Conservation (phyloP, 2,797 vertebrate species). For the Gila robusta region DNA sequence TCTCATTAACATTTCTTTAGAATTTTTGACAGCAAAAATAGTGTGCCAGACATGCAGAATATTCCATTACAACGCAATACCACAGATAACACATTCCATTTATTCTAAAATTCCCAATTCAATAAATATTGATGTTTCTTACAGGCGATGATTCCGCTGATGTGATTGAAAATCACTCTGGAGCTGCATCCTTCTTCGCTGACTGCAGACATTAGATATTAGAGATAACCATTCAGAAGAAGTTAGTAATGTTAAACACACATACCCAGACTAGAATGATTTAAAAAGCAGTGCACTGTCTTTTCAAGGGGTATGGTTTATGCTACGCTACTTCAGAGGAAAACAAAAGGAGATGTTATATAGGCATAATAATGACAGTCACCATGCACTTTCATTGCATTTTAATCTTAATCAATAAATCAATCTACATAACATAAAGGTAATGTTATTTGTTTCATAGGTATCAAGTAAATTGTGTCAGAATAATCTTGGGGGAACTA, state of each 20-base stretch:
- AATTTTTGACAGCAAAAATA: background rate
- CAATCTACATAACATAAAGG: background rate
- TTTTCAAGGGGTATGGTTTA: background rate
- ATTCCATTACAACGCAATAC: background rate
- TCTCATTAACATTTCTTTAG: background rate
- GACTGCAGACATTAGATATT: conserved; percentile 11
- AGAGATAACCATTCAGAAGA: background rate
- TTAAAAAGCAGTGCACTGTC: background rate
- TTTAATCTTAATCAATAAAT: no score
- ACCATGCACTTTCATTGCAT: background rate
- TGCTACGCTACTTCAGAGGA: background rate
- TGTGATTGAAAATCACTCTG: conserved; percentile 50
- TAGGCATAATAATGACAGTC: background rate
- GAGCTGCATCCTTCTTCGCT: conserved; percentile 48
- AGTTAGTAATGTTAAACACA: background rate
- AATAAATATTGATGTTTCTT: conserved; percentile 36
- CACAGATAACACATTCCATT: background rate
- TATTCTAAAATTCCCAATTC: background rate
- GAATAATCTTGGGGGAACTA: background rate
- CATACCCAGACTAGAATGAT: background rate
- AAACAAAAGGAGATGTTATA: background rate
- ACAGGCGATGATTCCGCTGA: conserved; percentile 61
- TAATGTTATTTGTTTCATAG: background rate
- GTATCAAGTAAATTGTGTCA: background rate
- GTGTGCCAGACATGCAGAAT: background rate